Conservation (phyloP, 2,888 invertebrate species). For the Aporophyla lueneburgensis region DNA sequence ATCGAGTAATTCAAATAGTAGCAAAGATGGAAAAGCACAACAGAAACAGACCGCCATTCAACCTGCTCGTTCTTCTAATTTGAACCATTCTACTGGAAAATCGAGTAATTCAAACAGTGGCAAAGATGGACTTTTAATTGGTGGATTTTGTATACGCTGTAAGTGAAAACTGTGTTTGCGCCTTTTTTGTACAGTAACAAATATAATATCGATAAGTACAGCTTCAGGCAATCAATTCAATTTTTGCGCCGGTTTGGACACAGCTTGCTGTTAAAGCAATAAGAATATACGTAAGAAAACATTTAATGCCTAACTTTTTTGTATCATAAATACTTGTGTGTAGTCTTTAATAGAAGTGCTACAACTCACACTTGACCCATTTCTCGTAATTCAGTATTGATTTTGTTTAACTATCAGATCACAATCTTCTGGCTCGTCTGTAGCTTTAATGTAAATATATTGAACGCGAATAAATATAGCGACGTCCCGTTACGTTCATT, state of each 20-base stretch:
- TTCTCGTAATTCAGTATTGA: constrained; percentile 47
- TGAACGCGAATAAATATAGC: neutral
- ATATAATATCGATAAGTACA: neutral
- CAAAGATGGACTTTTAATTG: constrained; percentile 12
- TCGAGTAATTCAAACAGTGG: too few species aligned
- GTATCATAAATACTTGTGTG: neutral
- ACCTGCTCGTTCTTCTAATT: too few species aligned
- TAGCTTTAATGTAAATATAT: constrained; percentile 17
- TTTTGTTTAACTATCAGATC: neutral
- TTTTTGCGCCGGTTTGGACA: neutral
- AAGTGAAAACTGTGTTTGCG: neutral
- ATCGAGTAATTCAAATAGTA: too few species aligned
- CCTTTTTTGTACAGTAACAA: neutral
- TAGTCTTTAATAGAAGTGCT: neutral
- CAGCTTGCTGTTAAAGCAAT: neutral
- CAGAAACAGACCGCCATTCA: too few species aligned
- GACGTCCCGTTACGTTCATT: constrained; percentile 5
- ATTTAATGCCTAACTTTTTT: too few species aligned
- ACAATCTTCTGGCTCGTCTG: too few species aligned
- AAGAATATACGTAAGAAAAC: neutral
- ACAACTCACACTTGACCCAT: constrained; percentile 13
- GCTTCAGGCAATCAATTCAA: neutral
- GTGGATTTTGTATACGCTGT: neutral
- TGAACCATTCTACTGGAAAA: too few species aligned
- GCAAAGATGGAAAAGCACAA: too few species aligned